phyloP scores from a whole-genome alignment of 2,888 invertebrate species.

The Alloscopus bannaensis region DNA sequence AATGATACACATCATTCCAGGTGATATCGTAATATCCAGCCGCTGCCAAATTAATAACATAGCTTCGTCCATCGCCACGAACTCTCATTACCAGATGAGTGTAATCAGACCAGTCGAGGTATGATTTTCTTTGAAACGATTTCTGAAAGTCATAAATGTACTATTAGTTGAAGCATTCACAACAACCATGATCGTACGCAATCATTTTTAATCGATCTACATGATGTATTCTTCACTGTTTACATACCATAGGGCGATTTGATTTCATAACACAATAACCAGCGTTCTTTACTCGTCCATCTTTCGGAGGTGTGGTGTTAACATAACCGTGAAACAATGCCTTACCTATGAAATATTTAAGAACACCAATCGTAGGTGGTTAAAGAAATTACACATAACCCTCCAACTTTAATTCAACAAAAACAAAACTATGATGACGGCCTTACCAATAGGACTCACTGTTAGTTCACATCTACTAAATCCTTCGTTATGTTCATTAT shows the following conservation, averaged over 20 bases:
- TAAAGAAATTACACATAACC: too few relatives aligned
- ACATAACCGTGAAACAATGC: conserved; percentile 85
- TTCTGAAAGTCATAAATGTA: conserved; percentile 78
- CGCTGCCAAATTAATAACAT: conserved; percentile 86
- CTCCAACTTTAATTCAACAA: background rate
- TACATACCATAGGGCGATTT: conserved; percentile 81
- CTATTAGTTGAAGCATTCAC: conserved; percentile 22
- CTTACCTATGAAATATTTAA: conserved; percentile 76
- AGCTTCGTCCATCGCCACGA: conserved; percentile 95
- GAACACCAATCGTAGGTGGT: conserved; percentile 6
- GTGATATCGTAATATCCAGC: conserved; percentile 87
- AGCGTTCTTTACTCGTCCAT: conserved; percentile 85
- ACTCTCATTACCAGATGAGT: conserved; percentile 86
- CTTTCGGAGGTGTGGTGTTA: conserved; percentile 84
- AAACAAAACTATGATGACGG: conserved; percentile 73
- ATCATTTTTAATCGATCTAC: background rate
- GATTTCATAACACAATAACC: conserved; percentile 90
- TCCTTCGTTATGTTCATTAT: conserved; percentile 89
- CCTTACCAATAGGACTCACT: conserved; percentile 79
- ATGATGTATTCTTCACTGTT: background rate
- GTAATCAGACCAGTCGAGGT: conserved; percentile 86
- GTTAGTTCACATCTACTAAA: conserved; percentile 82
- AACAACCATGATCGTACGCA: background rate
- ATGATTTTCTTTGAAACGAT: conserved; percentile 86
- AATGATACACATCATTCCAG: conserved; percentile 94